Evolutionary conservation across 2,888 invertebrate genomes (phyloP), one percentile per base, ranked within the genome.

Genomic region (Apomyelois bistriatella): DNA sequence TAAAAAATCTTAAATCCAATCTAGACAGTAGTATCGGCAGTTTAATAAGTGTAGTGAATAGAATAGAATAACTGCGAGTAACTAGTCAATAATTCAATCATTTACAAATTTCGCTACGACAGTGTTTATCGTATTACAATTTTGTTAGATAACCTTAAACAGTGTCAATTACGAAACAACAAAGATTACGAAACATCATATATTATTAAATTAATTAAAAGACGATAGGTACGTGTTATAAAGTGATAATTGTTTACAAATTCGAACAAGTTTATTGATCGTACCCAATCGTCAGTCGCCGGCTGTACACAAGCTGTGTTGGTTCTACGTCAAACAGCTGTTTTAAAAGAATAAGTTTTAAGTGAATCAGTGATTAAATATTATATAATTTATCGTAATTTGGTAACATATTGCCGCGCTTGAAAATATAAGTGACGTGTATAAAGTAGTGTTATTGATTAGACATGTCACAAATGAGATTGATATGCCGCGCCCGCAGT

Each of bases 401-500:
- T n/a, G 3, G n/a, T 10, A 32, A 40, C 9, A 15, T 30, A 16
- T 38, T 32, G n/a, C 7, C n/a, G 38, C 4, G 5, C 15, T 13
- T 16, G 40, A 32, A 32, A n/a, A 32, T 40, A 8, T 15, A 15
- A 55, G 66, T 66, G 66, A 64, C 61, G 56, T 64, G 30, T 60
- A 1, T 58, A 60, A 17, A 82, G 81, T 77, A 70, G 68, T 76
- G 74, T 60, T 62, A 74, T 75, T 79, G 83, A 82, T 79, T 75
- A 66, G 64, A 68, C 65, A 86, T 86, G 87, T 78, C 83, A 65
- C 73, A 77, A 61, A 65, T 76, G 69, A 79, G 73, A 69, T 71
- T 84, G 82, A 75, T 86, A 78, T 75, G 73, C 61, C 72, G 76
- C 73, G 67, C 65, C 70, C 82, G 82, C 10, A 32, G 32, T 32